A percentile compares a stretch with the other conserved stretches of the same genome.
Conservation (phyloP, 2,888 invertebrate genomes). For the Liodrosophila aerea region DNA sequence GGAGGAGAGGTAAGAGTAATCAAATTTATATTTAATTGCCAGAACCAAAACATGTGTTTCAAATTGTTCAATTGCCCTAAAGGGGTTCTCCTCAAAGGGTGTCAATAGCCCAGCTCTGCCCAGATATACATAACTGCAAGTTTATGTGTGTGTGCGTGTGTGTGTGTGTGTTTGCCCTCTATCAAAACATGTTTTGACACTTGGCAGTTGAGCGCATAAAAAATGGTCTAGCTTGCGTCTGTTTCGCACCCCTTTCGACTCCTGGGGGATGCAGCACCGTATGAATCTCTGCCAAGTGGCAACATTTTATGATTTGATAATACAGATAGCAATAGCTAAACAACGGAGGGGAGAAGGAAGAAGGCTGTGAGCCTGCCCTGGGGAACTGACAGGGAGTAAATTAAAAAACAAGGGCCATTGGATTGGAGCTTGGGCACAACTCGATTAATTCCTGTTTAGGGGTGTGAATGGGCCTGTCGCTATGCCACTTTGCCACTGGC, state of each 20-base stretch:
- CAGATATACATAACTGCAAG: background rate
- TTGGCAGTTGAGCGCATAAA: constrained; percentile 77
- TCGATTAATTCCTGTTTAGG: constrained; percentile 62
- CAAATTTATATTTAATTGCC: constrained; percentile 75
- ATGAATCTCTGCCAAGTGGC: constrained; percentile 74
- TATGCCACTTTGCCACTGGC: constrained; percentile 4
- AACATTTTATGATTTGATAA: constrained; percentile 82
- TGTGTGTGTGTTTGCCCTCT: constrained; percentile 50
- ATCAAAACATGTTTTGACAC: constrained; percentile 82
- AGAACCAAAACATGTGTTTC: constrained; percentile 73
- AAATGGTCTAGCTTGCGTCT: constrained; percentile 62
- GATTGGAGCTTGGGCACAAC: constrained; percentile 29
- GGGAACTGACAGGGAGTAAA: constrained; percentile 62
- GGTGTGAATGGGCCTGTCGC: constrained; percentile 36
- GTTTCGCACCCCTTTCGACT: constrained; percentile 42
- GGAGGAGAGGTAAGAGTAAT: constrained; percentile 24
- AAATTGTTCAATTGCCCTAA: constrained; percentile 50
- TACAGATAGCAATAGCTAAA: constrained; percentile 65
- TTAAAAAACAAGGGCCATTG: constrained; percentile 54
- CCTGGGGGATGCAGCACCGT: constrained; percentile 33
- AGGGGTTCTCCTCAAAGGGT: constrained; percentile 47
- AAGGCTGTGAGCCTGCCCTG: constrained; percentile 31
- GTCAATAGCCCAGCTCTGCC: constrained; percentile 41
- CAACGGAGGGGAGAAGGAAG: too few relatives aligned
- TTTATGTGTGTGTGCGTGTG: background rate